Base-by-base conservation (phyloP, 2,113 vertebrate genomes). In the Melanotaenia duboulayi region DNA sequence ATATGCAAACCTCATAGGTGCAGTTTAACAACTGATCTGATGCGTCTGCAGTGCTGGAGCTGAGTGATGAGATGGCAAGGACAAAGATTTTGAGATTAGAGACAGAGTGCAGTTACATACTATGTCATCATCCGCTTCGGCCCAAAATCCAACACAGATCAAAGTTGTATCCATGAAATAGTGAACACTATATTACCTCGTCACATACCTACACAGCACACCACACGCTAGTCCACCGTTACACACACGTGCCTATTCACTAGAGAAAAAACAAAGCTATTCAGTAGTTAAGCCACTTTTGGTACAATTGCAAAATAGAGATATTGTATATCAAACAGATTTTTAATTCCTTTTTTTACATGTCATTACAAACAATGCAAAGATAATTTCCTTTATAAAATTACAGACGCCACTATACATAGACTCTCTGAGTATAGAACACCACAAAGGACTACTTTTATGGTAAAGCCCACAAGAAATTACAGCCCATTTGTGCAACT, bases 211-310 rank as follows among this genome's bases (percentile, higher is more conserved):
- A 92, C 89, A 94, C 91, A 86, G 85, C 93, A 93, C 91, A 89
- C 82, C 90, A 94, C 92, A 90, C 89, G 81, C 90, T 90, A 91
- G 84, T 90, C 89, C 93, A 94, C 92, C 86, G 92, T 90, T 90
- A 93, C 88, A 92, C 90, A 92, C 87, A 93, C 87, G 89, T 84
- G 91, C 92, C 92, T 94, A 94, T 88, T 92, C 89, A 94, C 94
- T 89, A 94, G 90, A 93, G 92, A 91, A 75, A 83, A 86, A 83
- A 91, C 88, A 91, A 94, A 95, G 93, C 93, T 94, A 93, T 92
- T 94, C 93, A 92, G 96, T 95, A 96, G 94, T 97, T 94, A 98
- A 98, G 97, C 97, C 97, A 99, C 97, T 99, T 97, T 97, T 94
- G 97, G 97, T 97, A 97, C 97, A 96, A 93, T 96, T 96, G 96